Evolutionary conservation across 2,113 vertebrate species (phyloP), one percentile per base, ranked within the genome.

Genomic region (Rhynchopsitta pachyrhyncha): DNA sequence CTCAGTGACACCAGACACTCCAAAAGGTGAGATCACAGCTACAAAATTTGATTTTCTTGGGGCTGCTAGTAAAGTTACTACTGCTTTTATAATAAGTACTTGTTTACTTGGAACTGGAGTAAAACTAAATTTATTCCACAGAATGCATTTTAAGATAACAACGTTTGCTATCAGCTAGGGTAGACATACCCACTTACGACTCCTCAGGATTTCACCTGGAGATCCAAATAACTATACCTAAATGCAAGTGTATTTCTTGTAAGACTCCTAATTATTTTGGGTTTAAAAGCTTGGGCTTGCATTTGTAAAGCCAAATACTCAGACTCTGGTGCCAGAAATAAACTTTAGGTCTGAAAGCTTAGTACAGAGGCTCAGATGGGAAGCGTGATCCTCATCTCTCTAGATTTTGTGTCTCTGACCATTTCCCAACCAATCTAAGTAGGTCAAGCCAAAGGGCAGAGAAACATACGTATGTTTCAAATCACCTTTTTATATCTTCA

Each of bases 21-120:
- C 1, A 0, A 31, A 29, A n/a, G 39, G 12, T 12, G 67, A 29
- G 19, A 9, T 4, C 53, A 23, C 1, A 17, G 29, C 53, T 24
- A 25, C 37, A 1, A 7, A 8, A 1, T 1, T 0, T 1, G 13
- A 2, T 29, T 50, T 27, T 12, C 50, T 12, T 29, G 28, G 23
- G 39, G 9, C 0, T 49, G 29, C 33, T 13, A 59, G 23, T 7
- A 0, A 49, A 77, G 62, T 10, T 22, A 16, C 57, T 17, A 3
- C 63, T 68, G 46, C 69, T 78, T 67, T 31, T 7, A 28, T 7
- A 44, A 70, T 0, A 37, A 66, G 13, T 1, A 16, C n/a, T 24
- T 16, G 13, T 27, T 41, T 31, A 39, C 71, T 42, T 22, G 17
- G 70, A 49, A 29, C 47, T 8, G 47, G 31, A 49, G 14, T 24